Percentiles rank a stretch among this genome's conserved stretches.
Evolutionary conservation across 2,888 invertebrate genomes (phyloP).

Genomic region (Anthrax anthrax): DNA sequence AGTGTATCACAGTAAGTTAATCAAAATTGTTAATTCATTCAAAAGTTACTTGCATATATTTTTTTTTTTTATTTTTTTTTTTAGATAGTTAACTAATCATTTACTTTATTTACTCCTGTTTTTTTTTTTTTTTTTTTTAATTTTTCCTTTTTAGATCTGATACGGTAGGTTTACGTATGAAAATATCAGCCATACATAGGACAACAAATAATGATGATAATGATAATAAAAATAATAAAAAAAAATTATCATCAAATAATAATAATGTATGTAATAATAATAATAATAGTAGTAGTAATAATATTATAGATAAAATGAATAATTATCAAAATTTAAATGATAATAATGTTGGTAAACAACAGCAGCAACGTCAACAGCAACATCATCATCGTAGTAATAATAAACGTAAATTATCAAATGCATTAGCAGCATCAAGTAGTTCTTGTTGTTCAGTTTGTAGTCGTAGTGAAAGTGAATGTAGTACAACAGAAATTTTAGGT

Average conservation of each 20-base stretch:
- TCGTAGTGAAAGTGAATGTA: conserved; percentile 14
- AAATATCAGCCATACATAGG: conserved; percentile 30
- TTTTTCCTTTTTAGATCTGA: conserved; percentile 26
- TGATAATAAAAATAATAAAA: conserved; percentile 9
- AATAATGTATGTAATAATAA: conserved; percentile 6
- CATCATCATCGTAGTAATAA: too few species aligned
- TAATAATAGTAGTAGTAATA: too few species aligned
- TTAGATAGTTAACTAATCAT: too few species aligned
- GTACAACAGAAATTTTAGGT: conserved; percentile 10
- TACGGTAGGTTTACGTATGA: conserved; percentile 32
- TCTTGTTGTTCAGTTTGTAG: conserved; percentile 13
- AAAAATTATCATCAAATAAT: conserved; percentile 10
- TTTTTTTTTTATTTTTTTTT: not conserved
- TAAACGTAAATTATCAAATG: conserved; percentile 9
- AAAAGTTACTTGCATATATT: not conserved
- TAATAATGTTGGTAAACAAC: not conserved
- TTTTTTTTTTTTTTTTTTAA: not conserved
- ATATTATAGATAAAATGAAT: not conserved
- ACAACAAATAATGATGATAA: conserved; percentile 3
- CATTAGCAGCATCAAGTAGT: conserved; percentile 10
- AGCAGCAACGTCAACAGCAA: not conserved
- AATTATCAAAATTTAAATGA: not conserved
- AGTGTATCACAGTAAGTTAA: conserved; percentile 13
- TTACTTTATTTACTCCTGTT: too few species aligned
- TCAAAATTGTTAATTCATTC: not conserved